Conservation (phyloP, 2,888 invertebrate species). For the Dinocampus coccinellae region DNA sequence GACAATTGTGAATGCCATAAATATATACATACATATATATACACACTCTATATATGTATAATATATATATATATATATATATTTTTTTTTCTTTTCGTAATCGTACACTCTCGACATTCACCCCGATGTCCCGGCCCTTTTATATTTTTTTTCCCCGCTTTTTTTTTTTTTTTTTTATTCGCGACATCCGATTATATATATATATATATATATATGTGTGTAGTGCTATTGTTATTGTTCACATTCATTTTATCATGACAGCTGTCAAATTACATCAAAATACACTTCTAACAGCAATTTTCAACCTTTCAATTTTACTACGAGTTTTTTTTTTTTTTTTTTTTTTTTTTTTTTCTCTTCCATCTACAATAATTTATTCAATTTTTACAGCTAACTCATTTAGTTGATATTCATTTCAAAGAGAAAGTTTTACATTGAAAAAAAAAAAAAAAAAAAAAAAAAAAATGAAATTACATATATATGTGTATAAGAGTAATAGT, state of each 20-base stretch:
- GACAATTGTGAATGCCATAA: constrained; percentile 13
- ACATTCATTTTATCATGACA: constrained; percentile 26
- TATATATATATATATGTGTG: too few relatives aligned
- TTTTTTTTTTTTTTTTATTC: constrained; percentile 19
- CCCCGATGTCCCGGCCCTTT: background rate
- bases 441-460: background rate
- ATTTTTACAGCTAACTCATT: background rate
- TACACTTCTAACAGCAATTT: constrained; percentile 16
- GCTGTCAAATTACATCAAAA: constrained; percentile 29
- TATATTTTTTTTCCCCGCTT: too few relatives aligned
- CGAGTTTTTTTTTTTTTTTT: too few relatives aligned
- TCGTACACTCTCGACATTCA: constrained; percentile 7
- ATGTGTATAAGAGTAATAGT: background rate
- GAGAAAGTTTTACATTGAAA: background rate
- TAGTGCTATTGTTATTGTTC: constrained; percentile 22
- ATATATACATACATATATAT: background rate
- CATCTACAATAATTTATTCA: background rate
- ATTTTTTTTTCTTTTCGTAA: background rate
- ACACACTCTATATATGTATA: too few relatives aligned
- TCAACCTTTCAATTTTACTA: background rate
- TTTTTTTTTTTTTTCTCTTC: too few relatives aligned
- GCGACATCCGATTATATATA: constrained; percentile 26
- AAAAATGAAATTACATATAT: too few relatives aligned
- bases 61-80: background rate
- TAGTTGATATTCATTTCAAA: background rate